phyloP scores from a whole-genome alignment of 1,140 invertebrate genomes.

The Cherax quadricarinatus region DNA sequence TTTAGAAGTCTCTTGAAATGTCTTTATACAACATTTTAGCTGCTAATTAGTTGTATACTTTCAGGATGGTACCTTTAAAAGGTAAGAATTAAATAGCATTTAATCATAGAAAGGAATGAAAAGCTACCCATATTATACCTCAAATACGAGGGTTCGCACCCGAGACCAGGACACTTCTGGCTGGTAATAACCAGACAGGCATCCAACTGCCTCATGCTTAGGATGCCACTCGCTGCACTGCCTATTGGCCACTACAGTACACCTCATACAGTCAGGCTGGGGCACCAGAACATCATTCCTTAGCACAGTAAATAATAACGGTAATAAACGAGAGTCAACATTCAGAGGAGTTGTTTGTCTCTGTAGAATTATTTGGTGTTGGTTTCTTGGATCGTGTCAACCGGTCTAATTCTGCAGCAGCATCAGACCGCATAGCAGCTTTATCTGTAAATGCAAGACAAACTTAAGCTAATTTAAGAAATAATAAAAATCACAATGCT shows the following conservation, averaged over 20 bases:
- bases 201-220: constrained; percentile 1
- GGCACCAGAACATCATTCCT: constrained; percentile 25
- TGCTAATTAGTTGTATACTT: constrained; percentile 48
- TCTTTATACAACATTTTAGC: constrained; percentile 39
- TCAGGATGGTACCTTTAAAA: constrained; percentile 41
- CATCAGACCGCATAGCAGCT: constrained; percentile 88
- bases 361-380: constrained; percentile 31
- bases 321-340: constrained; percentile 36
- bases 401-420: constrained; percentile 93
- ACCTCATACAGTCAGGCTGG: constrained; percentile 21
- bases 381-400: constrained; percentile 85
- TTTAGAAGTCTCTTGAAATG: background rate
- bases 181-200: constrained; percentile 17
- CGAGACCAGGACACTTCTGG: background rate
- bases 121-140: constrained; percentile 36
- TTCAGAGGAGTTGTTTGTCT: constrained; percentile 61
- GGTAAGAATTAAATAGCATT: constrained; percentile 16
- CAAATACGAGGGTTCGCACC: background rate
- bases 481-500: no score
- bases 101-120: constrained; percentile 61
- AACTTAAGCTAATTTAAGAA: background rate
- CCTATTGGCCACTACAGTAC: background rate
- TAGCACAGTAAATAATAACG: constrained; percentile 20
- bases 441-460: constrained; percentile 76
- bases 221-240: background rate